A percentile compares a stretch with the other conserved stretches of the same genome.
Evolutionary conservation across 2,113 vertebrate genomes (phyloP).

Genomic region (Phylloscopus whistleri): DNA sequence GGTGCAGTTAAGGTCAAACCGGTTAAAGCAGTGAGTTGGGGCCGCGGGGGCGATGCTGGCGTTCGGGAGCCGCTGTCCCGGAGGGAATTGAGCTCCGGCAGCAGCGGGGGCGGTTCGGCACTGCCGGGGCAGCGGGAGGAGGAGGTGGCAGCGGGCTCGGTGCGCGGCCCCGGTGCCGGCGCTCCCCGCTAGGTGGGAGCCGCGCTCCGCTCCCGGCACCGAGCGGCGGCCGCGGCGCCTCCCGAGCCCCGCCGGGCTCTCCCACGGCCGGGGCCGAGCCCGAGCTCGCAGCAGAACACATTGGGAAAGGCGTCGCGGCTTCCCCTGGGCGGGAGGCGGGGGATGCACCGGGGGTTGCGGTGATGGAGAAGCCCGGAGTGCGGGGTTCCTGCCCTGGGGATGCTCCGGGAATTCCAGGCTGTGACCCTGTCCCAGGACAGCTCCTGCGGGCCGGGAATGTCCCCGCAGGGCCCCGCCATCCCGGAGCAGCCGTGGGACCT

Average conservation of each 20-base stretch:
- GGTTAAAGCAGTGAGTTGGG: not conserved
- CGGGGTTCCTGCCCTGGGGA: not conserved
- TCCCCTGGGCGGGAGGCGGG: rapidly evolving
- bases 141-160: not conserved
- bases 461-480: not conserved
- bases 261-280: rapidly evolving
- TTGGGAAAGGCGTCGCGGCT: rapidly evolving
- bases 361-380: too few relatives aligned
- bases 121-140: not conserved
- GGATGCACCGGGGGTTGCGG: not conserved
- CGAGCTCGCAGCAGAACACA: rapidly evolving
- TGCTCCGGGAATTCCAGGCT: not conserved
- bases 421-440: not conserved
- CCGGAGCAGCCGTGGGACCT: not conserved
- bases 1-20: not conserved
- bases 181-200: slow-evolving; percentile 35
- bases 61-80: not conserved
- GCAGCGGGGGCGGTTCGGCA: rapidly evolving
- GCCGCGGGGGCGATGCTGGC: not conserved
- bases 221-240: not conserved
- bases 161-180: not conserved
- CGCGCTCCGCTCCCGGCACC: not conserved
- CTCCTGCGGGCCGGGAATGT: rapidly evolving
- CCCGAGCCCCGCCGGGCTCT: not conserved
- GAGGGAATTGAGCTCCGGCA: not conserved